A percentile compares a stretch with the other conserved stretches of the same genome.
Conservation (phyloP, 2,888 invertebrate species). For the Acleris emargana region DNA sequence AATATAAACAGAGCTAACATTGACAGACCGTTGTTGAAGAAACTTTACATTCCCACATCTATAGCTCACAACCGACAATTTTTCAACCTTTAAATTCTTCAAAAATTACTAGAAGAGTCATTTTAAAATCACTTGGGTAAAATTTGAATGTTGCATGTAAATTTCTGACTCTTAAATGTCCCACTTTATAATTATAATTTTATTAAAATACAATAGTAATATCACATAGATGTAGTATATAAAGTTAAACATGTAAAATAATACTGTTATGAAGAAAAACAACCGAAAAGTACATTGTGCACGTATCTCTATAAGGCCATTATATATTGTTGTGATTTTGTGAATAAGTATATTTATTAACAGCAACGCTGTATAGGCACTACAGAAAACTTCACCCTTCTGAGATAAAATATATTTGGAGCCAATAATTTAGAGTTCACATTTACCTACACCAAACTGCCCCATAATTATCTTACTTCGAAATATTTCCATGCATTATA, state of each 20-base stretch:
- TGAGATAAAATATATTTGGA: slow-evolving; percentile 8
- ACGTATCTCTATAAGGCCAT: slow-evolving; percentile 65
- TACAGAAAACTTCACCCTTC: neutral
- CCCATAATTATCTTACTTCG: slow-evolving; percentile 1
- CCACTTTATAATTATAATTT: slow-evolving; percentile 23
- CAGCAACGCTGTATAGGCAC: neutral
- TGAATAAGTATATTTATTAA: slow-evolving; percentile 14
- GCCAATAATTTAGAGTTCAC: slow-evolving; percentile 3
- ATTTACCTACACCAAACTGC: neutral
- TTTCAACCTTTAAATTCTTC: neutral
- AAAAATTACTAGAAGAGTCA: slow-evolving; percentile 5
- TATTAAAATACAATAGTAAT: slow-evolving; percentile 41
- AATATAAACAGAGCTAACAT: too few species aligned
- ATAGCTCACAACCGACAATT: slow-evolving; percentile 12
- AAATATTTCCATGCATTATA: slow-evolving; percentile 15
- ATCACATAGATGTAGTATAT: slow-evolving; percentile 59
- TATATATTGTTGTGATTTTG: slow-evolving; percentile 61
- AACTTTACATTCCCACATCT: too few species aligned
- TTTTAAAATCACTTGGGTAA: neutral
- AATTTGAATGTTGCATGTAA: slow-evolving; percentile 7
- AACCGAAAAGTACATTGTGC: slow-evolving; percentile 51
- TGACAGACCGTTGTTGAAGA: too few species aligned
- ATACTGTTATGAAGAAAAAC: slow-evolving; percentile 62
- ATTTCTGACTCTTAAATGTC: slow-evolving; percentile 15
- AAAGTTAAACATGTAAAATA: slow-evolving; percentile 51